Base-by-base conservation (phyloP, 2,888 invertebrate species). In the Chloromyia formosa region DNA sequence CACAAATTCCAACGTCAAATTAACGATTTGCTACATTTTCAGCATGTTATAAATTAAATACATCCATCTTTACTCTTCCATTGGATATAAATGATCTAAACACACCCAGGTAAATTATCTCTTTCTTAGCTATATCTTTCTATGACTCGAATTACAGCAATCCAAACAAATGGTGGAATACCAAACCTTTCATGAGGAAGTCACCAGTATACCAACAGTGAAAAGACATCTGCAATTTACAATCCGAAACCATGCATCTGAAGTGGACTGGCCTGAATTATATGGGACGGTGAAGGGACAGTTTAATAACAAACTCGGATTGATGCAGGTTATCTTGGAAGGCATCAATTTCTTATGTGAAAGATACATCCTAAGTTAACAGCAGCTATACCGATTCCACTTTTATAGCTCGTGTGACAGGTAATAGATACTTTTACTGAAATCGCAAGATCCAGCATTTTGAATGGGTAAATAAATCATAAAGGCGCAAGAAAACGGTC, bases 261-360 rank as follows among this genome's bases (percentile, higher is more conserved):
- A 2, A 35, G 49, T 49, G 2, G 3, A 49, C 49, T 49, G 14
- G 3, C 3, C 16, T 49, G 49, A 49, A 49, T 35, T 35, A 35
- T 35, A n/a, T 49, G 49, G 49, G 49, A 12, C 49, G 16, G 49
- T 49, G 49, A 49, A 49, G 49, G 49, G 49, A 49, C 49, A 49
- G 16, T n/a, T 49, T 49, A 12, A n/a, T 49, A 49, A 49, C 27
- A 35, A 35, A 35, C 27, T 35, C 27, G 7, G 7, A 35, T 7
- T 35, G 27, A 35, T 35, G 2, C 7, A 35, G 7, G 27, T 4
- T 35, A 35, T 35, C 27, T 35, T 7, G 2, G 27, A 35, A 35
- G 7, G 27, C 27, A 35, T 35, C 27, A 35, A 35, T 35, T 35
- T 35, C 27, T 35, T 35, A 35, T 35, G 27, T 7, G 27, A 35